Conservation (phyloP, 2,797 vertebrate genomes). For the Aulostomus chinensis region DNA sequence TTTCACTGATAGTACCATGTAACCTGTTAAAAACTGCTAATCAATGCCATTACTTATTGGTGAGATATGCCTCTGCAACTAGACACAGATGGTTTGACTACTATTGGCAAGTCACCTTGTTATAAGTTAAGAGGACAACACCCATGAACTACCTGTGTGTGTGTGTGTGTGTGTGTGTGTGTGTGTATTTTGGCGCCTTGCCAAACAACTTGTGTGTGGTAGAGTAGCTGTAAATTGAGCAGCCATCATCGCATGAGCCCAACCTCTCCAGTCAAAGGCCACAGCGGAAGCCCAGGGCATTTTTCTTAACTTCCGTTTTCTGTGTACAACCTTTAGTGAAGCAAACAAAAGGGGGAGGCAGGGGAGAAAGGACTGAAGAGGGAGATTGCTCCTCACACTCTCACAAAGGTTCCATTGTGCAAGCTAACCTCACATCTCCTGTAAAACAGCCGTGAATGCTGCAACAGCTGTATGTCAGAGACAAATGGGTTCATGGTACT, state of each 20-base stretch:
- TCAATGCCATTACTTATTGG: too few species aligned
- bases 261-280: conserved; percentile 33
- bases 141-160: too few species aligned
- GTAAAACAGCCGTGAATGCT: conserved; percentile 13
- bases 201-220: conserved; percentile 15
- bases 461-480: conserved; percentile 11
- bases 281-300: conserved; percentile 33
- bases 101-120: too few species aligned
- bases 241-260: conserved; percentile 25
- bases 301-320: conserved; percentile 60
- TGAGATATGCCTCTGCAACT: too few species aligned
- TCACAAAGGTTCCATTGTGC: conserved; percentile 49
- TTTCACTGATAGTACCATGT: too few species aligned
- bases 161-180: too few species aligned
- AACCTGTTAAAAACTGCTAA: too few species aligned
- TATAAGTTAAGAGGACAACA: too few species aligned
- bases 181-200: too few species aligned
- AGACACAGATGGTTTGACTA: too few species aligned
- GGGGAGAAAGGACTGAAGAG: neutral
- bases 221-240: conserved; percentile 43
- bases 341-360: conserved; percentile 21
- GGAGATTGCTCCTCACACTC: conserved; percentile 1
- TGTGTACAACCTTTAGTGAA: conserved; percentile 35
- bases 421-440: conserved; percentile 18
- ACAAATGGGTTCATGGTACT: too few species aligned